Base-by-base conservation (phyloP, 2,113 vertebrate genomes). In the Genyomyrus donnyi region DNA sequence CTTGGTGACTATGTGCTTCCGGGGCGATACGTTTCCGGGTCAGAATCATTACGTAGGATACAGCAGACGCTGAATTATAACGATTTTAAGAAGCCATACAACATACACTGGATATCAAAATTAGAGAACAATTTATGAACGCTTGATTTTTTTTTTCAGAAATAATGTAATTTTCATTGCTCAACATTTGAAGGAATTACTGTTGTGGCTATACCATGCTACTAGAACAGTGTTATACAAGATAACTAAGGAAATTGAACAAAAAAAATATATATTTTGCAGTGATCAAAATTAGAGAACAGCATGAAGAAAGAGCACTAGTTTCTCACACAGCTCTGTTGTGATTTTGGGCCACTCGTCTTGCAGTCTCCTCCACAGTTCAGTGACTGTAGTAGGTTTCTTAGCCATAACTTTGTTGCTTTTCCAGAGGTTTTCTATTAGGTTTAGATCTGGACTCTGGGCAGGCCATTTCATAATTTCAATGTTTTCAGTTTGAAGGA, bases 1-100 rank as follows among this genome's bases (percentile, higher is more conserved):
- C 53, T 89, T 1, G 11, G n/a, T 56, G 0, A 9, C 62, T 46
- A 19, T 1, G 6, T 2, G 77, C 88, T 91, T 93, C 92, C 92
- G 15, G 19, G 77, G 58, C 50, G 53, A 80, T 19, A 58, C 21
- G 42, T 35, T n/a, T 84, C 35, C 89, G 89, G 80, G 1, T 85
- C 2, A 42, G 13, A 85, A 85, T 85, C 89, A 19, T 46, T 42
- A 80, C 4, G 15, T 39, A 7, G 31, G 74, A 15, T 39, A 1
- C 13, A 17, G n/a, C 3, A 17, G 27, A 17, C 3, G 15, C 31
- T 17, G 27, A 39, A 39, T 19, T 31, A 77, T 17, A 77, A 35
- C 1, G 15, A 39, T 39, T 35, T 77, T 77, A 35, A 17, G 74
- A 19, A 80, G 35, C 6, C 2, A 80, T 80, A 8, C 19, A 21